Evolutionary conservation across 1,140 invertebrate species (phyloP), one percentile per base, ranked within the genome.

Genomic region (Procambarus clarkii): DNA sequence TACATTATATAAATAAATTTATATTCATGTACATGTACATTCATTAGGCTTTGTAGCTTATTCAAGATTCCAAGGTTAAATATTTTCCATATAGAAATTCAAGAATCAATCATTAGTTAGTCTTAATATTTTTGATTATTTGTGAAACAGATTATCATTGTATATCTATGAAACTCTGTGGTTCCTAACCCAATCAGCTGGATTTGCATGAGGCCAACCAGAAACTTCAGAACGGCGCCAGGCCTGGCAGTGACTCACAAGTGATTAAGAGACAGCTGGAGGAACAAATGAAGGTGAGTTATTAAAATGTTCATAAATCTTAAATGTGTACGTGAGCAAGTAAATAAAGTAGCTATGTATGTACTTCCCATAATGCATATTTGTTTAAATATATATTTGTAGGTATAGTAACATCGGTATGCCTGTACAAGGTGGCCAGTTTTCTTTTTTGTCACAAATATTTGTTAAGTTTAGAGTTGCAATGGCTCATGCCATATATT

Each of bases 161-260:
- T 77, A 77, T 9, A 34, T 21, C 3, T 69, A 18, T 69, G 11
- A 69, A 4, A 69, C 18, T 45, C 46, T 44, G 44, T 44, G 11
- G 9, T 69, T 11, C 45, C n/a, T 54, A 24, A 69, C 64, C 46
- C 74, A 76, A 76, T 48, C 94, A 97, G 97, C 95, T 97, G 94
- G 96, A 97, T 94, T 95, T 97, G 90, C 96, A 96, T 95, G 97
- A 97, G 94, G 96, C 97, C 93, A 97, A 96, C 94, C 97, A 97
- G 95, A 97, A 97, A 95, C 95, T 97, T 69, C 96, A 96, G 95
- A 92, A 93, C 58, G 94, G 95, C 94, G 95, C 91, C n/a, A 92
- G 94, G 95, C 77, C 95, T 94, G 96, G 96, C 93, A 89, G 93
- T 84, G 87, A 92, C 97, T 93, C 93, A 93, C 97, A 97, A 92